These are phyloP conservation scores for Gasterosteus aculeatus DNA, from an alignment of 2,113 vertebrate species.

Conservation along the genomic window DNA sequence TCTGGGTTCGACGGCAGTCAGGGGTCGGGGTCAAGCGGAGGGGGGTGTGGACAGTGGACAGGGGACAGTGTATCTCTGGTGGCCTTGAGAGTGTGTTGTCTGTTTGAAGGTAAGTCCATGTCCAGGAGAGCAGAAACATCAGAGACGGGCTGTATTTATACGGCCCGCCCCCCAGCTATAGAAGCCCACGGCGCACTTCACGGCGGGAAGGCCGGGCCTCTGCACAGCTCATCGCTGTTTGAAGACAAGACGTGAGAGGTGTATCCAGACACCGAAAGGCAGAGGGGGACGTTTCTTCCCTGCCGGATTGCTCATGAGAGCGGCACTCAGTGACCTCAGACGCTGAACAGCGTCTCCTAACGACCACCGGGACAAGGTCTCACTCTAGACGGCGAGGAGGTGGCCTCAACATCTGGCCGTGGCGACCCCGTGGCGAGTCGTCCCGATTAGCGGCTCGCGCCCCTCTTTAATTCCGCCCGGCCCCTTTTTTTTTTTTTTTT, in stretches of 20 bases:
- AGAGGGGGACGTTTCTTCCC: slow-evolving; percentile 3
- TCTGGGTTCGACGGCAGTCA: slow-evolving; percentile 30
- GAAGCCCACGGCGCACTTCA: slow-evolving; percentile 9
- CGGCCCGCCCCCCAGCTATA: neutral
- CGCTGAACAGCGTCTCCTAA: slow-evolving; percentile 36
- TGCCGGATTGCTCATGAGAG: slow-evolving; percentile 22
- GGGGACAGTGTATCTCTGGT: slow-evolving; percentile 23
- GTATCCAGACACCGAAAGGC: slow-evolving; percentile 12
- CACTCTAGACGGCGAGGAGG: neutral
- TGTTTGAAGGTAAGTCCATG: slow-evolving; percentile 64
- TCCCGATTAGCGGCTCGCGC: slow-evolving; percentile 39
- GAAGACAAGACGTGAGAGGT: slow-evolving; percentile 41
- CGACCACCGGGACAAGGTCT: slow-evolving; percentile 43
- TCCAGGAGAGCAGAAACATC: slow-evolving; percentile 37
- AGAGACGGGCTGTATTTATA: slow-evolving; percentile 43
- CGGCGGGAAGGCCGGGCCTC: slow-evolving; percentile 29
- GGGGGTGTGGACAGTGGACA: no score
- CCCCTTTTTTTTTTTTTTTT: slow-evolving; percentile 20
- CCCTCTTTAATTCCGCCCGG: slow-evolving; percentile 26
- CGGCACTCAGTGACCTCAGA: slow-evolving; percentile 16
- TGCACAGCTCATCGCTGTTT: slow-evolving; percentile 11
- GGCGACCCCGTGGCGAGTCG: slow-evolving; percentile 1
- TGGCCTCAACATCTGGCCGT: slow-evolving; percentile 49
- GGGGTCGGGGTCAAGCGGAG: neutral
- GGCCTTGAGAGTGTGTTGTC: slow-evolving; percentile 2